Evolutionary conservation across 2,797 vertebrate species (phyloP).

Genomic region (Enteromius unitaeniatus): DNA sequence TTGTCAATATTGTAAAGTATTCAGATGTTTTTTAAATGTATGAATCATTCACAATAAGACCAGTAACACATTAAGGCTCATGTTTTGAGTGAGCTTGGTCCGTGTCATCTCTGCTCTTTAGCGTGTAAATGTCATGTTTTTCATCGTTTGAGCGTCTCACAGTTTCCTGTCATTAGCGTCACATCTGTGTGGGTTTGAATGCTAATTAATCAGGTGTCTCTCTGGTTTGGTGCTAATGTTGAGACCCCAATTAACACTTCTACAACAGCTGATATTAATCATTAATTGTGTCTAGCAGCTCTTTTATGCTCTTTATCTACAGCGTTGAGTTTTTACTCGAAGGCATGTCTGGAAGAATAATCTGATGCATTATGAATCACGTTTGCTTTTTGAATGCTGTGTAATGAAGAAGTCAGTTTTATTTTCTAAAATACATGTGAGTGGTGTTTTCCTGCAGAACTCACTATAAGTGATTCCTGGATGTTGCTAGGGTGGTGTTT

Average conservation of each 20-base stretch:
- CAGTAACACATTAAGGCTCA: not conserved
- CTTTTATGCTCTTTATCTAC: not conserved
- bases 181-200: not conserved
- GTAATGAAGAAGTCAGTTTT: not conserved
- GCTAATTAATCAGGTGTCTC: not conserved
- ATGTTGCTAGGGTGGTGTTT: not conserved
- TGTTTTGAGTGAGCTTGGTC: not conserved
- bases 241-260: constrained; percentile 6
- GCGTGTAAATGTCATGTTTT: not conserved
- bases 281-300: not conserved
- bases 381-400: not conserved
- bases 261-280: not conserved
- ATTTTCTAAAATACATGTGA: not conserved
- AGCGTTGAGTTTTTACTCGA: not conserved
- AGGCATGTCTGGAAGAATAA: not conserved
- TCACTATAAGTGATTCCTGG: not conserved
- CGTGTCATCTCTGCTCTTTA: not conserved
- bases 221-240: not conserved
- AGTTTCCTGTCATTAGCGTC: not conserved
- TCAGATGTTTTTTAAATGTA: not conserved
- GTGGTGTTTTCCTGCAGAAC: not conserved
- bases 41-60: not conserved
- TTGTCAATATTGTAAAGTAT: not conserved
- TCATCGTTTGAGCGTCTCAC: not conserved
- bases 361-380: not conserved